Base-by-base conservation (phyloP, 2,888 invertebrate genomes). In the Zaprionus bogoriensis region DNA sequence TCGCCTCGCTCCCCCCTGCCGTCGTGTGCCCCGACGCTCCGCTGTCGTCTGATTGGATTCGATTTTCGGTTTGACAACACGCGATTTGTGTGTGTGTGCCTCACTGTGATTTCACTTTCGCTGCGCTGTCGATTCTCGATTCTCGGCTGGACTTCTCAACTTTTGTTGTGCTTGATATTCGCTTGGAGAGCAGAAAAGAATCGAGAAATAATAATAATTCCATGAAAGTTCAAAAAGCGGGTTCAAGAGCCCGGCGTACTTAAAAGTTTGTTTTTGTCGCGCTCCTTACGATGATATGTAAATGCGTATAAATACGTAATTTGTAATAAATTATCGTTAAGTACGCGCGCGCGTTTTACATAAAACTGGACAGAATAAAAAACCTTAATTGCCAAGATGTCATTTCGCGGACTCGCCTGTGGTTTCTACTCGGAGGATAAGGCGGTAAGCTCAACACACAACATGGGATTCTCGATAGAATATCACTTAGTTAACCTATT, bases 351-450 rank as follows among this genome's bases (percentile, higher is more conserved):
- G 36, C 23, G 30, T 19, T 54, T 19, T 25, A 32, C n/a, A 55
- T 61, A 73, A 46, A 53, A 41, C 46, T n/a, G n/a, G n/a, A n/a
- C n/a, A n/a, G 28, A 39, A 63, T 39, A 38, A 39, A 52, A 30
- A 61, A 12, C 10, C 30, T 22, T 63, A 32, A 41, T 59, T 67
- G 58, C 45, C 10, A 78, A 66, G 70, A 89, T 89, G 89, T 88
- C 89, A 54, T 78, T 89, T 54, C 84, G 93, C 91, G 93, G 93
- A 75, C 92, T 93, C 77, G 92, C 92, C 80, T 93, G 93, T 90
- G 93, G 93, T 69, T 92, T 93, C 80, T 92, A 92, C 79, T 93
- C 93, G 54, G 92, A 93, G 75, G 93, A 93, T 85, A 92, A 92
- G 90, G 83, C 92, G 93, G 93, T 93, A 88, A 92, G 89, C 63